Base-by-base conservation (phyloP, 2,888 invertebrate species). In the Dorcus parallelipipedus region DNA sequence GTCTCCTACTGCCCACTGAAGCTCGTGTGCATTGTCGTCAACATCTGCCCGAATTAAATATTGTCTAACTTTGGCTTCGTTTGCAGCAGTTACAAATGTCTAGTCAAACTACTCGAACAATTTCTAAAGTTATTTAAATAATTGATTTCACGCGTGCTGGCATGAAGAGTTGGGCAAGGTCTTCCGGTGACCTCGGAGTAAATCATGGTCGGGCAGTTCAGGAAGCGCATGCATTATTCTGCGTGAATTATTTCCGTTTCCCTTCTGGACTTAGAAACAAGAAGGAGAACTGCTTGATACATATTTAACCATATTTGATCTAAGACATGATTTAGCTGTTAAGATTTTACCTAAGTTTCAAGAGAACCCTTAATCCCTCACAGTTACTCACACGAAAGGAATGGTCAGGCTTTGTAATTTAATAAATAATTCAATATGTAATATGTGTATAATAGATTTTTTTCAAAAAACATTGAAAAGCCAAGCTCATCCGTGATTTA, bases 41-140 rank as follows among this genome's bases (percentile, higher is more conserved):
- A 52, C 67, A 67, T 66, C 67, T 67, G 66, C 53, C 59, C 62
- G 56, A 60, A 64, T 63, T 66, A 63, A 66, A 64, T 67, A 65
- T 64, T 63, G 54, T 57, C 54, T 57, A 60, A 60, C 60, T 60
- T 60, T 41, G 48, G 40, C 47, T 59, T 54, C 54, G 38, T 49
- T 33, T 20, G 45, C 43, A n/a, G 47, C 47, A 45, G 52, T 39
- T 52, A 14, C 14, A 17, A 40, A 39, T 33, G 41, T 41, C 45
- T 45, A 20, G 17, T 43, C 17, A 43, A 10, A 14, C 10, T 1
- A 17, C 10, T 7, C n/a, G 14, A 17, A 45, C 45, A 45, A 9
- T 20, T 20, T 10, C 9, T 7, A 42, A 17, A 42, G 17, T 42
- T 42, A 14, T 14, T 17, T 14, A 17, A 10, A 42, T 14, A 10